Base-by-base conservation (phyloP, 2,113 vertebrate species). In the Thermophis baileyi region DNA sequence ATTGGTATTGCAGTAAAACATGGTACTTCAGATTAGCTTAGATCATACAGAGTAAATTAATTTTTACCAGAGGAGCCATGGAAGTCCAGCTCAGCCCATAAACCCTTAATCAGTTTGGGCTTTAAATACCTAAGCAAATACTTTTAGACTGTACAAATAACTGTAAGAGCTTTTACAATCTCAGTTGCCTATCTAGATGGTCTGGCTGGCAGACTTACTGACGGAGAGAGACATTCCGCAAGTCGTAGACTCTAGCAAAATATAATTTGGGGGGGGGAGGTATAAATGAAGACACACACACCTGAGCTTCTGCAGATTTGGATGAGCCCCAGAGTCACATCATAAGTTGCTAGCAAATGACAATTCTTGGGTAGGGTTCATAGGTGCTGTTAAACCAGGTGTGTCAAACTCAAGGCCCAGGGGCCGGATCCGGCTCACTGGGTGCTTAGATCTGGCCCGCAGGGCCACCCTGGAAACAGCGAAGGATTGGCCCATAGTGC, bases 131-230 rank as follows among this genome's bases (percentile, higher is more conserved):
- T 57, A 86, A 46, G 74, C 44, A 91, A 57, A 57, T 44, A 86
- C 90, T 86, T 91, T 87, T 47, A 85, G 85, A 22, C 53, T 57
- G 89, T 90, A 51, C 50, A 90, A 81, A 90, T 81, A 51, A 90
- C 49, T 91, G 49, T 85, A 91, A 81, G 63, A 91, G 69, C 49
- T 91, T 53, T 50, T 11, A 85, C 69, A 91, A 87, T 54, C 4
- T 1, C 74, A 55, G 74, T 74, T 55, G 24, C 40, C 35, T 53
- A 40, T 40, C 49, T 90, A 40, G n/a, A 90, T 46, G 3, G 55
- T n/a, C 51, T 47, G 44, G 35, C 50, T 60, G 18, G 30, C 16
- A 85, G 46, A 30, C 53, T 91, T 57, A 18, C 81, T 57, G 90
- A 55, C 63, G 3, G 89, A 53, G 47, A 44, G 85, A 30, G 51